Percentiles rank a stretch among this genome's conserved stretches.
phyloP scores from a whole-genome alignment of 2,888 invertebrate species.

The Reticulitermes lucifugus region DNA sequence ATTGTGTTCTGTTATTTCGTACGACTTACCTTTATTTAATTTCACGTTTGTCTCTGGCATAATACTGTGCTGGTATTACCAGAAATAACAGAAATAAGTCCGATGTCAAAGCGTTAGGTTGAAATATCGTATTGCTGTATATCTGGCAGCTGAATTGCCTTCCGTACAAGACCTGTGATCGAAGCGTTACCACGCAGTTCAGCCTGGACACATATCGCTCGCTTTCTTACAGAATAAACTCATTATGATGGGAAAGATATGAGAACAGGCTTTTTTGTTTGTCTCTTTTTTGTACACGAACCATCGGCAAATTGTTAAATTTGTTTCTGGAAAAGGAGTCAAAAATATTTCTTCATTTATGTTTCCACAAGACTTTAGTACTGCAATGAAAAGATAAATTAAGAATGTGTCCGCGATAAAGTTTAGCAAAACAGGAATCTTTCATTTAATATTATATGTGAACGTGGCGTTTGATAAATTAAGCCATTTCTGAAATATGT shows the following conservation, averaged over 20 bases:
- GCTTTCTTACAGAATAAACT: not conserved
- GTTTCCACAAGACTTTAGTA: too few species aligned
- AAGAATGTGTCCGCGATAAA: not conserved
- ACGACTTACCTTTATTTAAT: too few species aligned
- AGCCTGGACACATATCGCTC: not conserved
- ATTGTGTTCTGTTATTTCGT: too few species aligned
- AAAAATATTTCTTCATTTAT: not conserved
- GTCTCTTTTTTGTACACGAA: not conserved
- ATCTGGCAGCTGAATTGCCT: too few species aligned
- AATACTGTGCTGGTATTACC: too few species aligned
- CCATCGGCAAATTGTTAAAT: not conserved
- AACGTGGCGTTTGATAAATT: too few species aligned
- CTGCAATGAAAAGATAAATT: not conserved
- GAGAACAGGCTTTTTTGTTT: not conserved
- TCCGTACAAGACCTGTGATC: not conserved
- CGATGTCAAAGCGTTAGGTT: too few species aligned
- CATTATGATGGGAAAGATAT: not conserved
- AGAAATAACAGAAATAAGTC: too few species aligned
- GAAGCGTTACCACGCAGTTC: not conserved
- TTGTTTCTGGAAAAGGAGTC: not conserved
- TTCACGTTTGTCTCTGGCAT: too few species aligned
- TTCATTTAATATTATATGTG: too few species aligned
- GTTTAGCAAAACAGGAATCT: not conserved
- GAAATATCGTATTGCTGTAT: too few species aligned
- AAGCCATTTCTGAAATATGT: too few species aligned